Percentiles rank a stretch among this genome's conserved stretches.
Conservation (phyloP, 2,797 vertebrate species). For the Poecilia picta region DNA sequence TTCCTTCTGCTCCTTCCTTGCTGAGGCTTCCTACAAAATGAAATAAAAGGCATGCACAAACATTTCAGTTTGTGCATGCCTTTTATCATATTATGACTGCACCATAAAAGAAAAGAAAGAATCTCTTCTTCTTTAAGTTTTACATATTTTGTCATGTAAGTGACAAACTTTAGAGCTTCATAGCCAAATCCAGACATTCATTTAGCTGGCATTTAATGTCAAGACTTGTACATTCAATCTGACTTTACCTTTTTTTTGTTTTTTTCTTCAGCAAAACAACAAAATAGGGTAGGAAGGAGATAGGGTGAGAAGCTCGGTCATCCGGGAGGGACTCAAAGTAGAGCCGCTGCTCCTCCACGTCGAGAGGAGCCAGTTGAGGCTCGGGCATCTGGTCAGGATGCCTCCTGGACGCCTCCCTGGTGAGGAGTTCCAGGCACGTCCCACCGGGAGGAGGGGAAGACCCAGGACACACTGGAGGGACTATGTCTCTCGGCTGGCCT, state of each 20-base stretch:
- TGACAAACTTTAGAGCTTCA: neutral
- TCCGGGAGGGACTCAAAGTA: no score
- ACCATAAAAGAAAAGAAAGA: neutral
- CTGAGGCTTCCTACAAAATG: slow-evolving; percentile 7
- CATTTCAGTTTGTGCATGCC: no score
- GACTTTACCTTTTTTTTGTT: neutral
- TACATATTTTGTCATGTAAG: neutral
- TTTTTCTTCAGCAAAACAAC: neutral
- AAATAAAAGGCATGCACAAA: neutral
- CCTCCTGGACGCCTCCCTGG: no score
- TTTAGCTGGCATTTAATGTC: neutral
- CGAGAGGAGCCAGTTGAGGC: no score
- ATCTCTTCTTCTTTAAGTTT: neutral
- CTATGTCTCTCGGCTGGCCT: no score
- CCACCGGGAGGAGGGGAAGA: no score
- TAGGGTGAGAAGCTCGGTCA: no score
- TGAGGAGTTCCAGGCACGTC: no score
- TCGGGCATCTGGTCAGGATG: no score
- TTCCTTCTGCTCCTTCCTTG: neutral
- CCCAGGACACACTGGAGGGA: no score
- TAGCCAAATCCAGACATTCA: neutral
- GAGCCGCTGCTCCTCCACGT: no score
- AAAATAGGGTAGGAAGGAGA: no score
- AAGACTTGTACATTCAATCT: neutral
- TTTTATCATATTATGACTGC: neutral